A percentile compares a stretch with the other conserved stretches of the same genome.
These are phyloP conservation scores for Parazoanthus swiftii DNA, from an alignment of 92 coral and sea anemone species.

Conservation along the genomic window DNA sequence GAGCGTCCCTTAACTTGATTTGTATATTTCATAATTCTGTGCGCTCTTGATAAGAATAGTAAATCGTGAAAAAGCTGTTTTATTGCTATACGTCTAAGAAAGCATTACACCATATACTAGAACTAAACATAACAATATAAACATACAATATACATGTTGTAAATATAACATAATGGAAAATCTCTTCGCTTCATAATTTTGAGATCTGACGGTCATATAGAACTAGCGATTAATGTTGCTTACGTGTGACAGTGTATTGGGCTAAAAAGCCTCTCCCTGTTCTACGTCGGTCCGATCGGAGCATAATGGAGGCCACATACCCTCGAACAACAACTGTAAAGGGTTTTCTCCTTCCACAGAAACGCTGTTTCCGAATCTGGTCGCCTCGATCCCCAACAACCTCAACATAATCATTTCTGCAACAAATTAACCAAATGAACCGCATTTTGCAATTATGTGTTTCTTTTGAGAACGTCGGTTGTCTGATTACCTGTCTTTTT, in stretches of 20 bases:
- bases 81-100: too few relatives aligned
- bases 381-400: background rate
- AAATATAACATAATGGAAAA: too few relatives aligned
- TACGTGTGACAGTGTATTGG: slow-evolving; percentile 5
- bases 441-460: background rate
- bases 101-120: too few relatives aligned
- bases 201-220: background rate
- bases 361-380: background rate
- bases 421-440: background rate
- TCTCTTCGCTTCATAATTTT: too few relatives aligned
- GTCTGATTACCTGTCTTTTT: background rate
- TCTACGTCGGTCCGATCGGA: slow-evolving; percentile 2
- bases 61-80: too few relatives aligned
- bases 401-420: slow-evolving; percentile 14
- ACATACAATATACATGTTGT: too few relatives aligned
- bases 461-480: background rate
- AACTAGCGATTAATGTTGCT: background rate
- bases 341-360: background rate
- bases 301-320: background rate
- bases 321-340: background rate
- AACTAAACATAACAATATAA: too few relatives aligned
- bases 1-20: too few relatives aligned
- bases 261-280: slow-evolving; percentile 17
- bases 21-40: too few relatives aligned
- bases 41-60: too few relatives aligned